phyloP scores from a whole-genome alignment of 2,113 vertebrate genomes.

The Oreotrochilus melanogaster region DNA sequence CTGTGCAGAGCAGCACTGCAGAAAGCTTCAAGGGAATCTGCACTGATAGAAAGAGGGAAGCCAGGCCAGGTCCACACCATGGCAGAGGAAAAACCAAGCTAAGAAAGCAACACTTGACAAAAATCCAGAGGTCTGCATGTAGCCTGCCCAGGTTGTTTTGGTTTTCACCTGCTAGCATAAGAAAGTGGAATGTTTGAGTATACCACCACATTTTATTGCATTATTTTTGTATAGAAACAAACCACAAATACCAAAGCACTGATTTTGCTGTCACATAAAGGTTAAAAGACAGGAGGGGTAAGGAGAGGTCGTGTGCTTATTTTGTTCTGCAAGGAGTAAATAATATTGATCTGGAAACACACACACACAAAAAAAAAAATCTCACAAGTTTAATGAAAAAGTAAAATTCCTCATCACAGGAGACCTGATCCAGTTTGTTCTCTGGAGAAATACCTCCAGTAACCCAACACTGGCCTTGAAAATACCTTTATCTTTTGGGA shows the following conservation, averaged over 20 bases:
- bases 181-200: conserved; percentile 63
- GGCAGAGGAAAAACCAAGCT: background rate
- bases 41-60: background rate
- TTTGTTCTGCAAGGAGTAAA: background rate
- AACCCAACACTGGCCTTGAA: background rate
- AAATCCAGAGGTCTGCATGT: background rate
- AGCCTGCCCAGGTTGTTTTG: background rate
- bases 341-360: background rate
- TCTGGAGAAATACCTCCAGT: background rate
- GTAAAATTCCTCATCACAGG: background rate
- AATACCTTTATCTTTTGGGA: background rate
- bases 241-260: background rate
- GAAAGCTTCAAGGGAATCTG: background rate
- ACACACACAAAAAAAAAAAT: background rate
- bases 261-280: background rate
- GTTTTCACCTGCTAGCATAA: background rate
- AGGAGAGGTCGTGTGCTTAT: background rate
- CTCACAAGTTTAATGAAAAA: background rate
- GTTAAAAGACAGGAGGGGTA: background rate
- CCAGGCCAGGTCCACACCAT: background rate
- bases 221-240: background rate
- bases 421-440: background rate
- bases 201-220: background rate
- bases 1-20: no score
- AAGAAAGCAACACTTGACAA: background rate